These are phyloP conservation scores for Thalassarche chlororhynchos DNA, from an alignment of 2,113 vertebrate species.

Conservation along the genomic window DNA sequence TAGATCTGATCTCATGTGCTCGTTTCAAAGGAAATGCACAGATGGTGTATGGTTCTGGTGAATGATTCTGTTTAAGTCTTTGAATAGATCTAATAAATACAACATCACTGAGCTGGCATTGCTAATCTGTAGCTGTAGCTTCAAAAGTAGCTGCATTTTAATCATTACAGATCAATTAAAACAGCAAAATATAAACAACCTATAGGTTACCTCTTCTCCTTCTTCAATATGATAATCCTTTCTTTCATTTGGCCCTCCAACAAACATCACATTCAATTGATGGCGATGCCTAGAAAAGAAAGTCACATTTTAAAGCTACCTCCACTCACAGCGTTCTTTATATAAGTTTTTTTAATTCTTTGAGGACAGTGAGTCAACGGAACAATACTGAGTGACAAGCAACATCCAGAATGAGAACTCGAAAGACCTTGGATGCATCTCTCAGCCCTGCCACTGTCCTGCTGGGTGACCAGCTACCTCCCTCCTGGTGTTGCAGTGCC, in stretches of 20 bases:
- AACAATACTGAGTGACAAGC: background rate
- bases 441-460: background rate
- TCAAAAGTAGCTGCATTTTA: background rate
- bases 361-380: background rate
- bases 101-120: background rate
- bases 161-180: background rate
- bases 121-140: background rate
- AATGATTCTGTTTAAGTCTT: background rate
- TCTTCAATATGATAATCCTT: constrained; percentile 98
- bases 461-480: background rate
- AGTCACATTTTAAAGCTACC: background rate
- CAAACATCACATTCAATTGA: constrained; percentile 94
- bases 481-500: background rate
- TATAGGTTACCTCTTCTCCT: constrained; percentile 92
- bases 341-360: background rate
- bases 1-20: background rate
- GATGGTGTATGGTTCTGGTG: background rate
- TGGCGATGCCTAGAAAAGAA: constrained; percentile 76
- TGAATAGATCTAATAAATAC: background rate
- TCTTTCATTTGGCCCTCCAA: constrained; percentile 93
- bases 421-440: background rate
- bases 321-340: background rate
- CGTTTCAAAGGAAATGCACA: constrained; percentile 1
- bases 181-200: background rate
- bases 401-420: background rate